These are phyloP conservation scores for Halictus rubicundus DNA, from an alignment of 1,140 invertebrate species.

Conservation along the genomic window DNA sequence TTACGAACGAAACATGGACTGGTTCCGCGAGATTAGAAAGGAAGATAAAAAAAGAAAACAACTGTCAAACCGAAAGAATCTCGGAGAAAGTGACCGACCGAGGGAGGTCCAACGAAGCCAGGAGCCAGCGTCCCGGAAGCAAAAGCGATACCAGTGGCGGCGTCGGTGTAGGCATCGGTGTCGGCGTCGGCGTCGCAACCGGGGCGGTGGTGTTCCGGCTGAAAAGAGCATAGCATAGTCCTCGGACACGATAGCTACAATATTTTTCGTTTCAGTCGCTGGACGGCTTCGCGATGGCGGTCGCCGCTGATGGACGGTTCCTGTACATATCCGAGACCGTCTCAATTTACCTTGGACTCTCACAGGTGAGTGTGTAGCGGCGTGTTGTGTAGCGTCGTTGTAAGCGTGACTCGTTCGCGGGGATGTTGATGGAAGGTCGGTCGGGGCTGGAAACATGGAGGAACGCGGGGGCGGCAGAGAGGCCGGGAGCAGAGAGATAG, in stretches of 20 bases:
- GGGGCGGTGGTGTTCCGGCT: not conserved
- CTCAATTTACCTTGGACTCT: constrained; percentile 98
- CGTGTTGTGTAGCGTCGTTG: constrained; percentile 1
- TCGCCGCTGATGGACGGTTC: constrained; percentile 97
- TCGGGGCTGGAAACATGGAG: not conserved
- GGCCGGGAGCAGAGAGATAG: constrained; percentile 40
- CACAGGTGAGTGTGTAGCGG: constrained; percentile 88
- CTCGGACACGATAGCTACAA: constrained; percentile 22
- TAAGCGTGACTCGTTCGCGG: constrained; percentile 41
- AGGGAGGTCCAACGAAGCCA: not conserved
- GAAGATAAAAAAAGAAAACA: not conserved
- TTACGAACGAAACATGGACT: not conserved
- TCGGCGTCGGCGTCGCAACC: no score
- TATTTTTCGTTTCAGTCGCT: constrained; percentile 88
- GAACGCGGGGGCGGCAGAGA: constrained; percentile 26
- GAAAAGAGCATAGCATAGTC: not conserved
- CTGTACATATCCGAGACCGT: constrained; percentile 99
- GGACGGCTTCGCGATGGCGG: constrained; percentile 97
- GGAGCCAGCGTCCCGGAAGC: not conserved
- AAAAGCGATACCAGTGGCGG: not conserved
- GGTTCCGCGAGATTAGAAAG: not conserved
- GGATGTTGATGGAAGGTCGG: constrained; percentile 42
- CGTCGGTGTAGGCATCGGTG: no score
- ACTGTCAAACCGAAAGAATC: not conserved
- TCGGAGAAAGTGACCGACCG: not conserved